A percentile compares a stretch with the other conserved stretches of the same genome.
Conservation (phyloP, 2,113 vertebrate genomes). For the Eurystomus gularis region DNA sequence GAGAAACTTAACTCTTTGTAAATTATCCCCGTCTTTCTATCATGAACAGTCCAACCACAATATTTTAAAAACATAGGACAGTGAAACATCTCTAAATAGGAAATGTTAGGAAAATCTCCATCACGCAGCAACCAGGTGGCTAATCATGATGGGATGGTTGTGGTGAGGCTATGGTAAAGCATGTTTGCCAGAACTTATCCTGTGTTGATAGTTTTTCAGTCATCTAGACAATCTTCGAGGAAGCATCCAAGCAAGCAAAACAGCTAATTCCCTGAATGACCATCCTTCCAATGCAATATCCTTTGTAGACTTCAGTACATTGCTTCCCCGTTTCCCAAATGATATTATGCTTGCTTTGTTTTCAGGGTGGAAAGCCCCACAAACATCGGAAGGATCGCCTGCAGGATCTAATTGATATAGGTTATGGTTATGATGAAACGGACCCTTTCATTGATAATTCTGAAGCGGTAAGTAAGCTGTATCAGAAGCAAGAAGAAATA, state of each 20-base stretch:
- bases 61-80: not conserved
- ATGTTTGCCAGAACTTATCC: not conserved
- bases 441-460: slow-evolving; percentile 99
- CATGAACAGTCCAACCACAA: not conserved
- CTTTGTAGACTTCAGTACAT: not conserved
- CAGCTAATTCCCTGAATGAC: not conserved
- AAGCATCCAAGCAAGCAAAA: not conserved
- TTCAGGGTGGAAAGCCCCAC: slow-evolving; percentile 82
- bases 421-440: slow-evolving; percentile 95
- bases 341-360: slow-evolving; percentile 14
- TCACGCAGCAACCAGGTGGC: not conserved
- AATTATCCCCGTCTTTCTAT: not conserved
- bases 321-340: not conserved
- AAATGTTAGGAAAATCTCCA: not conserved
- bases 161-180: not conserved
- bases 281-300: not conserved
- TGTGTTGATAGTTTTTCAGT: not conserved
- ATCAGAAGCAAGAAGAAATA: not conserved
- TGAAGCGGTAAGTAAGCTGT: slow-evolving; percentile 89
- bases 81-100: not conserved
- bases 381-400: slow-evolving; percentile 93
- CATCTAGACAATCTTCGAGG: not conserved
- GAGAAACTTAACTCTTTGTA: not conserved
- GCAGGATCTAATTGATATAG: slow-evolving; percentile 98
- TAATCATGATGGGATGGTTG: not conserved